Conservation (phyloP, 2,888 invertebrate species). For the Spicauda simplicius region DNA sequence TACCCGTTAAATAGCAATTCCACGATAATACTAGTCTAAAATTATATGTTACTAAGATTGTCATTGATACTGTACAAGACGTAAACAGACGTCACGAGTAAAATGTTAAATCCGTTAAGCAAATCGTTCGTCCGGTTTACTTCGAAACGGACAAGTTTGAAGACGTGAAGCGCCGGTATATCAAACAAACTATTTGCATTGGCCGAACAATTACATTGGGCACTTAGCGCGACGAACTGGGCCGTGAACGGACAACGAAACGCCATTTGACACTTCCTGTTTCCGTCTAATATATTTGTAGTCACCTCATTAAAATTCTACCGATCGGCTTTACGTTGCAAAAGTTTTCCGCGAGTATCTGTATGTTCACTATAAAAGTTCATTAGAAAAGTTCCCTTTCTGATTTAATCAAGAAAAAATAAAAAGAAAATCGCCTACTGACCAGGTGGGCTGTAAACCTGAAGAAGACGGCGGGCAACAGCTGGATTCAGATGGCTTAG, state of each 20-base stretch:
- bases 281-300: constrained; percentile 71
- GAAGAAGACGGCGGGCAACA: no score
- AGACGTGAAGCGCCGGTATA: constrained; percentile 47
- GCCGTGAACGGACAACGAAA: constrained; percentile 79
- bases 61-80: neutral
- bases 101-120: constrained; percentile 62
- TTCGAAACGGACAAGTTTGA: constrained; percentile 48
- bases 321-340: constrained; percentile 59
- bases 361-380: neutral
- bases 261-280: constrained; percentile 83
- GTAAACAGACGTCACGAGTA: constrained; percentile 44
- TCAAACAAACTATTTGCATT: constrained; percentile 76
- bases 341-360: constrained; percentile 42
- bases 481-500: no score
- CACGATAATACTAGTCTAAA: neutral
- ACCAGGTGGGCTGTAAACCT: no score
- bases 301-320: constrained; percentile 52
- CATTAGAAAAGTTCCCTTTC: no score
- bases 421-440: no score
- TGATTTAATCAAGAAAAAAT: no score
- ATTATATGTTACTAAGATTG: neutral
- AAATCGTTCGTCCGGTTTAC: constrained; percentile 55
- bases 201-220: constrained; percentile 77
- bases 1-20: no score
- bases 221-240: constrained; percentile 80